These are phyloP conservation scores for Dasypogon diadema DNA, from an alignment of 2,888 invertebrate species.

Conservation along the genomic window DNA sequence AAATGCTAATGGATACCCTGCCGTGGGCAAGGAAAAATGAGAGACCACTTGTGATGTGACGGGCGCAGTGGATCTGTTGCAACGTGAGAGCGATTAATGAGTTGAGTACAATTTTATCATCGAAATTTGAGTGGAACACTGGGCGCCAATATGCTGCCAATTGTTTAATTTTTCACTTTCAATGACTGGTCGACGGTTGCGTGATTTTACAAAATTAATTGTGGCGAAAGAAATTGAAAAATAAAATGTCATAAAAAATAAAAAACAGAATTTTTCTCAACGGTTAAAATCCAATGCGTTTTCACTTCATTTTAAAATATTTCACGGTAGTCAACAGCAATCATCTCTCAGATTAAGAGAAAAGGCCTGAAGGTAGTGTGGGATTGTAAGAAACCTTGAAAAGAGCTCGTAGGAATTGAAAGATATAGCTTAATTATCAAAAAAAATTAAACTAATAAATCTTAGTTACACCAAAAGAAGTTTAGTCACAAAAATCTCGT, in stretches of 20 bases:
- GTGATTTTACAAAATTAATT: neutral
- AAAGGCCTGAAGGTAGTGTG: no score
- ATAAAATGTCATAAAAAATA: neutral
- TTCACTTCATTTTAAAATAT: no score
- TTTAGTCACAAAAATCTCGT: no score
- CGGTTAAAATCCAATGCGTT: no score
- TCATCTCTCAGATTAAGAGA: no score
- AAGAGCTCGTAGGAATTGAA: no score
- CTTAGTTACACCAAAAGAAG: no score
- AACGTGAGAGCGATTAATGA: neutral
- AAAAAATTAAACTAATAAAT: no score
- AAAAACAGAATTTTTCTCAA: no score
- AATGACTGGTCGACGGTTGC: neutral
- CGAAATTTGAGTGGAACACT: neutral
- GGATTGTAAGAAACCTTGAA: no score
- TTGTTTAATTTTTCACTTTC: neutral
- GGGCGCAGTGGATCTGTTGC: neutral
- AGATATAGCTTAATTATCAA: no score
- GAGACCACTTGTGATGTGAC: conserved; percentile 15
- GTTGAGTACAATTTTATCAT: neutral
- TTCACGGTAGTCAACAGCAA: no score
- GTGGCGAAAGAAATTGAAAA: neutral
- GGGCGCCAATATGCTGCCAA: neutral
- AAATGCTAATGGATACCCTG: conserved; percentile 46
- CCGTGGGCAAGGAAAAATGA: conserved; percentile 7